Base-by-base conservation (phyloP, 2,888 invertebrate genomes). In the Andrena bucephala region DNA sequence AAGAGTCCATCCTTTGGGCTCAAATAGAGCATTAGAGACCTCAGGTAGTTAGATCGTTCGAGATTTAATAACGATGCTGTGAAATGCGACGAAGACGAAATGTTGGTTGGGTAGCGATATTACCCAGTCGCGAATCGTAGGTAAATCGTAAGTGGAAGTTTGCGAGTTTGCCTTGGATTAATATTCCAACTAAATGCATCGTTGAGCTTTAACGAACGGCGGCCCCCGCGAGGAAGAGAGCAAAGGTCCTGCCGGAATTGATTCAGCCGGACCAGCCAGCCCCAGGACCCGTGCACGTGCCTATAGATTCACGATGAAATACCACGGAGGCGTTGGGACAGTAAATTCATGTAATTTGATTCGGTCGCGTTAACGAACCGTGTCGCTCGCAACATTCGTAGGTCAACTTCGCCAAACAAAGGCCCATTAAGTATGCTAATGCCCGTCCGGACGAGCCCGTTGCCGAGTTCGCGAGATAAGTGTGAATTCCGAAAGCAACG, bases 401-500 rank as follows among this genome's bases (percentile, higher is more conserved):
- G 91, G 92, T 91, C 90, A 92, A 92, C 87, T 91, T 91, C 86
- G 88, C 91, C 92, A 92, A 92, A 92, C 92, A 92, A 92, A 92
- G 92, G 92, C 86, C 92, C 92, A 92, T 92, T 92, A 92, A 90
- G 90, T 92, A 92, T 92, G 92, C 91, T 92, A 92, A 92, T 92
- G 89, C 82, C 74, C 81, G 74, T 48, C 78, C 87, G 85, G 82
- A 81, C 89, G 87, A 89, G 86, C 76, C 81, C 85, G 85, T 77
- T 88, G 88, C 67, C 85, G 76, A 83, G 85, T 83, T 89, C 80
- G 36, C 81, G 85, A 73, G 87, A 89, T 89, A 89, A 89, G 88
- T 87, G 90, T 87, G 86, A 89, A 88, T 90, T 89, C 88, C 77
- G 74, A 85, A 87, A 86, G 85, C 71, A 67, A 29, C 42, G n/a